phyloP scores from a whole-genome alignment of 1,140 invertebrate genomes.

The Eumeta japonica region DNA sequence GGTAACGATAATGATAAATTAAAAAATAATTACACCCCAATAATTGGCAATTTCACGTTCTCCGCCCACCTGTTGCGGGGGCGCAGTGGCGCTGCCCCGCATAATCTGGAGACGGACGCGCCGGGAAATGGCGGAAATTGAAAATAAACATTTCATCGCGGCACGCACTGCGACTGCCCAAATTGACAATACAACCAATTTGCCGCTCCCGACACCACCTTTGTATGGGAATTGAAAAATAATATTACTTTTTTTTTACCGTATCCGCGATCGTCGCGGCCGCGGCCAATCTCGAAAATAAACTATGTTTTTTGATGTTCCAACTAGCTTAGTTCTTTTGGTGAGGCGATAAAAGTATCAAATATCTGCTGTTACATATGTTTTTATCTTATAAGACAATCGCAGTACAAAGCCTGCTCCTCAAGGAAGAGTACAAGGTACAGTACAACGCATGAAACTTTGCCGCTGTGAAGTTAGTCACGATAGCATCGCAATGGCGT shows the following conservation, averaged over 20 bases:
- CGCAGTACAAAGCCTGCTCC: constrained; percentile 37
- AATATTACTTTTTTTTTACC: constrained; percentile 51
- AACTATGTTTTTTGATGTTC: constrained; percentile 36
- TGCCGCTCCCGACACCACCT: constrained; percentile 49
- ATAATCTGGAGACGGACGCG: constrained; percentile 46
- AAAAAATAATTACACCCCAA: too few species aligned
- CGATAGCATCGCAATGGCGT: too few species aligned
- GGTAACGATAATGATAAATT: too few species aligned
- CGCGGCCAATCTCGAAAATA: constrained; percentile 48
- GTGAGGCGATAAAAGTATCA: constrained; percentile 6
- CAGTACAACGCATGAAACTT: too few species aligned
- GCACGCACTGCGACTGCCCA: constrained; percentile 54
- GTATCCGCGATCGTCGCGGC: constrained; percentile 35
- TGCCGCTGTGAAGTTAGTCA: too few species aligned
- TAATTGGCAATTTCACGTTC: too few species aligned
- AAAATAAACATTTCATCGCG: constrained; percentile 58
- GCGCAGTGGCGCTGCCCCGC: constrained; percentile 36
- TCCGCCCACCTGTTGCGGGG: too few species aligned
- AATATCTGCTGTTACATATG: constrained; percentile 3
- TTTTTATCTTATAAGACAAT: constrained; percentile 2
- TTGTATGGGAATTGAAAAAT: constrained; percentile 57
- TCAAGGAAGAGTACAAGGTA: too few species aligned
- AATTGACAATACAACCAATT: constrained; percentile 58
- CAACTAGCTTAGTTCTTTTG: constrained; percentile 7
- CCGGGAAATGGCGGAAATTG: constrained; percentile 53